Evolutionary conservation across 2,113 vertebrate species (phyloP).

Genomic region (Cynopterus brachyotis): DNA sequence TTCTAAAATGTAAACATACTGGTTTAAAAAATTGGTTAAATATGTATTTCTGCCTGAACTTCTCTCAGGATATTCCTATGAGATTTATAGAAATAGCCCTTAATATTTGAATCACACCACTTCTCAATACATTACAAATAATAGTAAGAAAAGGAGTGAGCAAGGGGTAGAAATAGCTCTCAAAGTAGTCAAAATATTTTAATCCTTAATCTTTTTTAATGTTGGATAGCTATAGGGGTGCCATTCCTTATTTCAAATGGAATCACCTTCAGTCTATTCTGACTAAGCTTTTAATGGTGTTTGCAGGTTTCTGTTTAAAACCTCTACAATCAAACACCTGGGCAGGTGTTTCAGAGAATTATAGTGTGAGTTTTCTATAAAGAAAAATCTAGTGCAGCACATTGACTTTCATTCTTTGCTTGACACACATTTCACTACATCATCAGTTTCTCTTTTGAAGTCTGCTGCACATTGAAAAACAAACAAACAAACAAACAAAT

Average conservation of each 20-base stretch:
- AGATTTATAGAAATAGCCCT: neutral
- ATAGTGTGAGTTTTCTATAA: constrained; percentile 21
- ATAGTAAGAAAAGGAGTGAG: neutral
- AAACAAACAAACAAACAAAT: neutral
- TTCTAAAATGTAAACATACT: constrained; percentile 79
- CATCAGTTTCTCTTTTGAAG: constrained; percentile 17
- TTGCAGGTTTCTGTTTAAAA: constrained; percentile 26
- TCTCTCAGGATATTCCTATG: constrained; percentile 38
- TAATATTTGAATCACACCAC: constrained; percentile 43
- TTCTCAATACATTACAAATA: constrained; percentile 1
- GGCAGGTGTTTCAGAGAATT: constrained; percentile 37
- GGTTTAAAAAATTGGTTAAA: constrained; percentile 80
- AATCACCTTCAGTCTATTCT: neutral
- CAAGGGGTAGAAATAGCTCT: neutral
- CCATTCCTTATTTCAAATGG: neutral
- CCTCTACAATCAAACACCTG: constrained; percentile 30
- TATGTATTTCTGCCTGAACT: constrained; percentile 63
- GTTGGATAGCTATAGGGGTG: neutral
- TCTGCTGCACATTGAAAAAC: neutral
- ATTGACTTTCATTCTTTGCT: constrained; percentile 30
- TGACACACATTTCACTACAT: neutral
- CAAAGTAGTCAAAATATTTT: constrained; percentile 46
- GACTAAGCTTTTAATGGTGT: constrained; percentile 17
- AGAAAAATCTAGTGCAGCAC: neutral
- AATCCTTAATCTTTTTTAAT: neutral